phyloP scores from a whole-genome alignment of 2,888 invertebrate species.

The Endomychus coccineus region DNA sequence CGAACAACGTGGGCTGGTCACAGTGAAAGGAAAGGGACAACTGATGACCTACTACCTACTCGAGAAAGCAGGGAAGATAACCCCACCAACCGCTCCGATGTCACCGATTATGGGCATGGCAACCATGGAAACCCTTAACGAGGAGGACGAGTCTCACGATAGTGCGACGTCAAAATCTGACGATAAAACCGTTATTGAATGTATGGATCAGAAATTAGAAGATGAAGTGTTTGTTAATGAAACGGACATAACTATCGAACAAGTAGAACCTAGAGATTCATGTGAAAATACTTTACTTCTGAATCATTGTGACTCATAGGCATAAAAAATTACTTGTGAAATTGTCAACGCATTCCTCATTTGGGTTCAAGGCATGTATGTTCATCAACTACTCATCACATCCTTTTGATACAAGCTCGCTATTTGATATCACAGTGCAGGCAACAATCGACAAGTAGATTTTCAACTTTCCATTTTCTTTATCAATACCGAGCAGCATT shows the following conservation, averaged over 20 bases:
- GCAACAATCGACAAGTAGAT: too few relatives aligned
- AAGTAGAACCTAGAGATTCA: slow-evolving; percentile 34
- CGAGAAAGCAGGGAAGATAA: slow-evolving; percentile 48
- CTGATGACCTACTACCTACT: slow-evolving; percentile 89
- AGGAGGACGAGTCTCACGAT: slow-evolving; percentile 43
- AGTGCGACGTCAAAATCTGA: slow-evolving; percentile 40
- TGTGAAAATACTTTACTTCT: slow-evolving; percentile 36
- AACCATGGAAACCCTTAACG: slow-evolving; percentile 41
- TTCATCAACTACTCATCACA: too few relatives aligned
- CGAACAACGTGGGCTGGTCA: slow-evolving; percentile 88
- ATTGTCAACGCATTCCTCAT: too few relatives aligned
- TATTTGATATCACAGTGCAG: too few relatives aligned
- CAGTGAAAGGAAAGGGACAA: slow-evolving; percentile 96
- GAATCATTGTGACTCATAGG: slow-evolving; percentile 32
- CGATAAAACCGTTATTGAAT: slow-evolving; percentile 40
- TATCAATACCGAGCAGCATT: too few relatives aligned
- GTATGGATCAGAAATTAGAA: slow-evolving; percentile 31
- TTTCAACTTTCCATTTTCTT: too few relatives aligned
- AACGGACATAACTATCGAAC: slow-evolving; percentile 32
- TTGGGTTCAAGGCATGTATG: too few relatives aligned
- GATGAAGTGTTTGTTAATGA: slow-evolving; percentile 36
- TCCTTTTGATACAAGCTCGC: too few relatives aligned
- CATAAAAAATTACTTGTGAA: too few relatives aligned
- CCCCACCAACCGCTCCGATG: slow-evolving; percentile 38
- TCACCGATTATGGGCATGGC: slow-evolving; percentile 32